Evolutionary conservation across 1,140 invertebrate species (phyloP).

Genomic region (Papilio helenus): DNA sequence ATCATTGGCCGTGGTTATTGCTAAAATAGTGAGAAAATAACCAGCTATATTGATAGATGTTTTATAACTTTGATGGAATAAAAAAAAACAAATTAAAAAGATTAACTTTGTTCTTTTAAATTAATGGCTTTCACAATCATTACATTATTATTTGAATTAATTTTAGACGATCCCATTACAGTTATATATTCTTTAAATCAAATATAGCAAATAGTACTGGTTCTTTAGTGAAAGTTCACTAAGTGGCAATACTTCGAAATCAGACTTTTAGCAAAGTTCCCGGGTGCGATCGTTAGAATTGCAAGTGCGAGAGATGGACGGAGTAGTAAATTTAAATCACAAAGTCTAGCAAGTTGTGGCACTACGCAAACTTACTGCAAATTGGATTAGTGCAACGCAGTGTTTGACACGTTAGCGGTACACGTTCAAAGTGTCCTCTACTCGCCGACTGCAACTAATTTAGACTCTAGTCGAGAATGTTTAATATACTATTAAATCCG

Average conservation of each 20-base stretch:
- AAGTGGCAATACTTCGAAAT: conserved; percentile 48
- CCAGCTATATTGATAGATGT: too few species aligned
- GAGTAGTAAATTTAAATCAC: conserved; percentile 78
- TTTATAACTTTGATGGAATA: too few species aligned
- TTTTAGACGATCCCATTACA: not conserved
- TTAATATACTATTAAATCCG: not conserved
- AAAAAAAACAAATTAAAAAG: too few species aligned
- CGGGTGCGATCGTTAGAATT: conserved; percentile 62
- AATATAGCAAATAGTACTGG: not conserved
- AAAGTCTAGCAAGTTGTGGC: conserved; percentile 63
- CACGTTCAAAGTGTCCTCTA: conserved; percentile 15
- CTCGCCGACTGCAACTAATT: conserved; percentile 13
- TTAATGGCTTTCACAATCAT: too few species aligned
- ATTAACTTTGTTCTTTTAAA: too few species aligned
- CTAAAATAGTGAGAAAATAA: too few species aligned
- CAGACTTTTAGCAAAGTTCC: conserved; percentile 59
- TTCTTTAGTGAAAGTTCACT: conserved; percentile 14
- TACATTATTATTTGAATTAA: not conserved
- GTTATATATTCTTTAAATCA: not conserved
- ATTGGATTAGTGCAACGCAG: conserved; percentile 67
- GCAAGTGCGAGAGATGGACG: conserved; percentile 59
- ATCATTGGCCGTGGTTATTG: too few species aligned
- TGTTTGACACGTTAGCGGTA: conserved; percentile 55
- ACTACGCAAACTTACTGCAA: conserved; percentile 64
- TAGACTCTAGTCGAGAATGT: conserved; percentile 12